Percentiles rank a stretch among this genome's conserved stretches.
Evolutionary conservation across 2,113 vertebrate genomes (phyloP).

Genomic region (Megaceryle torquata): DNA sequence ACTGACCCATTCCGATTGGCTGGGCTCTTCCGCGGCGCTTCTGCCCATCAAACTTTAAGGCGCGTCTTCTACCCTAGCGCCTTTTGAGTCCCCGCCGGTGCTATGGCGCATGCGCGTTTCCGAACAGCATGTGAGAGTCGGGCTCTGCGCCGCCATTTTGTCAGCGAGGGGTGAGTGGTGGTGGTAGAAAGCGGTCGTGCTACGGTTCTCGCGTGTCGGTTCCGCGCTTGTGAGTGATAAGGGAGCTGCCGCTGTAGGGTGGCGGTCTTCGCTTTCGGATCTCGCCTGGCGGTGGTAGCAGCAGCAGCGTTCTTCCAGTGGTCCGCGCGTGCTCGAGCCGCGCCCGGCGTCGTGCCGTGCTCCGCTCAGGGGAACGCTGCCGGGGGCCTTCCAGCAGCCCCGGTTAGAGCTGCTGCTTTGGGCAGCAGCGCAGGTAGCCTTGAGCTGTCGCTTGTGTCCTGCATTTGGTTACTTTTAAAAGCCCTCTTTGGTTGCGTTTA

Average conservation of each 20-base stretch:
- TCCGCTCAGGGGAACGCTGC: background rate
- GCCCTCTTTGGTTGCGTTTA: no score
- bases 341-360: accelerated
- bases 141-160: background rate
- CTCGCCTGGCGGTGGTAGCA: no score
- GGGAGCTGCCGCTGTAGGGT: background rate
- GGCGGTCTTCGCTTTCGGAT: accelerated
- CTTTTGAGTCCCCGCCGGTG: accelerated
- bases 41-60: background rate
- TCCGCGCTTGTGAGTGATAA: accelerated
- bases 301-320: no score
- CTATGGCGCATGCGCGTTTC: accelerated
- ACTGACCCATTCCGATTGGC: background rate
- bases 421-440: accelerated
- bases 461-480: accelerated
- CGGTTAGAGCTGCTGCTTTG: accelerated
- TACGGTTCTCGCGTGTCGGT: accelerated
- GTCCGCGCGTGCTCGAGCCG: accelerated
- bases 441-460: accelerated
- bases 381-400: no score
- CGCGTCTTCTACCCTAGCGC: no score
- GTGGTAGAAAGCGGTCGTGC: accelerated
- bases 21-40: accelerated
- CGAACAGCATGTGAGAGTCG: accelerated
- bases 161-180: accelerated